phyloP scores from a whole-genome alignment of 2,113 vertebrate genomes.

The Alouatta palliata region DNA sequence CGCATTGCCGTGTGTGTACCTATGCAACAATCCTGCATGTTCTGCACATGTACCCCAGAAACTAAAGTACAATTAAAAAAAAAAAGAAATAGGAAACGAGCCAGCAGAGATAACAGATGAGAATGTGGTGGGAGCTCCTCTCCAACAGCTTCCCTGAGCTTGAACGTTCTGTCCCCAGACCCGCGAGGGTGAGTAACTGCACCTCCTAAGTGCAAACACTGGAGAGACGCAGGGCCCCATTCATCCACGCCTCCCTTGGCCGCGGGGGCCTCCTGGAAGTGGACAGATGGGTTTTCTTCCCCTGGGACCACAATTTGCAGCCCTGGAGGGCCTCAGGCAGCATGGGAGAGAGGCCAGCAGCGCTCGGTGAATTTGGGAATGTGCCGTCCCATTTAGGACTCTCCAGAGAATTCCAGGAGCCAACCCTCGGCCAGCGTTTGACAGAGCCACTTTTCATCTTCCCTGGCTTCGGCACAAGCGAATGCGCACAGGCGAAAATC shows the following conservation, averaged over 20 bases:
- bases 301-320: neutral
- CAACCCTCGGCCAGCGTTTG: rapidly evolving
- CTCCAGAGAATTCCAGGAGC: slow-evolving; percentile 57
- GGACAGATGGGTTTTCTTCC: neutral
- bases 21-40: too few species aligned
- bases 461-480: neutral
- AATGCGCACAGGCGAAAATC: neutral
- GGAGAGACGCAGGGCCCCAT: rapidly evolving
- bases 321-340: neutral
- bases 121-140: neutral
- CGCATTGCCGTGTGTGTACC: too few species aligned
- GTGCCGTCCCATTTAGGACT: slow-evolving; percentile 12
- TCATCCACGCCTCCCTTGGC: rapidly evolving
- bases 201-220: neutral
- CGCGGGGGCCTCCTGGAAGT: rapidly evolving
- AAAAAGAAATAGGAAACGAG: neutral
- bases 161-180: neutral
- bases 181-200: neutral
- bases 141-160: neutral
- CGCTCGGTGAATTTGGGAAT: neutral
- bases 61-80: too few species aligned
- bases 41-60: too few species aligned
- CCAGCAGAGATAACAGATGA: neutral
- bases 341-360: neutral
- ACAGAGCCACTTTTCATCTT: slow-evolving; percentile 50